Evolutionary conservation across 2,113 vertebrate species (phyloP), one percentile per base, ranked within the genome.

Genomic region (Lagopus leucura): DNA sequence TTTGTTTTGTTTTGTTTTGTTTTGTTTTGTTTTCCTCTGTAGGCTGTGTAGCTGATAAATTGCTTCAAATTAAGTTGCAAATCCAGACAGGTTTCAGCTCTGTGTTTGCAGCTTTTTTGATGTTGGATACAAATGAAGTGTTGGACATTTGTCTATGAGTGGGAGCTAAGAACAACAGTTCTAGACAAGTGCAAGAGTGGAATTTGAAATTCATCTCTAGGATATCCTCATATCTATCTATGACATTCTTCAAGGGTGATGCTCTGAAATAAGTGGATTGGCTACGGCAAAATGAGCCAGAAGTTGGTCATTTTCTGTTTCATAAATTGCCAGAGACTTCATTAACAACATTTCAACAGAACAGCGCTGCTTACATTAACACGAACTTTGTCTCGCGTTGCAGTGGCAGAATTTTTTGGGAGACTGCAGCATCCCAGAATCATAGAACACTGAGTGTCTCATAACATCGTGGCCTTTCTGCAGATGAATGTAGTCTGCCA

Each of bases 151-250:
- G 17, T 67, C 61, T 65, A 4, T 30, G 58, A 87, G 82, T 76
- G 54, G 54, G 87, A 87, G n/a, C 25, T 65, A 72, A 81, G 70
- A 79, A n/a, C 84, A 93, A 84, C 89, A 92, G 32, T 70, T 92
- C 74, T 43, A 91, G 78, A 87, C 17, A 94, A 91, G 85, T 60
- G 66, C 79, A 75, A 89, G 63, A 69, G 78, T 34, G 25, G 34
- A 88, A 87, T 78, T 84, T 81, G 67, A 91, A 77, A 88, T 52
- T 80, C 36, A 80, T 12, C 72, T 95, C 52, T 12, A 12, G 75
- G 48, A 61, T 55, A 87, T 45, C 32, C 17, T 90, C 25, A 3
- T 57, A 60, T 55, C 67, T 77, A n/a, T 28, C 28, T 19, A 65
- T 24, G 10, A 72, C 80, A 63, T 69, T 54, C 52, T 82, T 72